phyloP scores from a whole-genome alignment of 2,113 vertebrate genomes.

The Prinia subflava region DNA sequence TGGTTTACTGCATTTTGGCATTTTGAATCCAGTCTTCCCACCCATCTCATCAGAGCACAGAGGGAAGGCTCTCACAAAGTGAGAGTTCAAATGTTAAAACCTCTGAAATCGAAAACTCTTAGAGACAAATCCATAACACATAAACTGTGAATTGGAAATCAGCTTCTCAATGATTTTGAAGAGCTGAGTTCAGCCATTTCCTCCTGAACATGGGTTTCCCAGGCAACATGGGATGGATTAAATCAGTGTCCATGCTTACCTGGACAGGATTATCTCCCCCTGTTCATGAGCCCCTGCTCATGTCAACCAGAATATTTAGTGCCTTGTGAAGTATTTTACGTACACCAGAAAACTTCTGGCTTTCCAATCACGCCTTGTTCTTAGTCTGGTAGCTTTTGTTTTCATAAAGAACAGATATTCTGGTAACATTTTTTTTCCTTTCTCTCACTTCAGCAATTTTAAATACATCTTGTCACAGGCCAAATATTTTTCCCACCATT shows the following conservation, averaged over 20 bases:
- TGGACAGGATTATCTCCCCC: background rate
- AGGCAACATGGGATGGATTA: background rate
- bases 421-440: background rate
- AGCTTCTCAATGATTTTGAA: background rate
- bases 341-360: background rate
- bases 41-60: background rate
- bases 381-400: background rate
- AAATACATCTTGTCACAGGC: background rate
- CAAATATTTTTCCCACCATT: background rate
- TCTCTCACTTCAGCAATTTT: conserved; percentile 9
- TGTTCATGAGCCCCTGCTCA: background rate
- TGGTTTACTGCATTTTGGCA: background rate
- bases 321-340: background rate
- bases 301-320: background rate
- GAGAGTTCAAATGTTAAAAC: background rate
- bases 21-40: background rate
- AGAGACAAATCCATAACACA: background rate
- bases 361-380: background rate
- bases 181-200: background rate
- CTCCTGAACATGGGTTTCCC: background rate
- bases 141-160: background rate
- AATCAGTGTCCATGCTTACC: background rate
- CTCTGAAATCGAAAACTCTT: background rate
- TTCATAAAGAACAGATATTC: background rate
- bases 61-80: background rate